Conservation (phyloP, 2,888 invertebrate genomes). For the Trachelus troglodyta region DNA sequence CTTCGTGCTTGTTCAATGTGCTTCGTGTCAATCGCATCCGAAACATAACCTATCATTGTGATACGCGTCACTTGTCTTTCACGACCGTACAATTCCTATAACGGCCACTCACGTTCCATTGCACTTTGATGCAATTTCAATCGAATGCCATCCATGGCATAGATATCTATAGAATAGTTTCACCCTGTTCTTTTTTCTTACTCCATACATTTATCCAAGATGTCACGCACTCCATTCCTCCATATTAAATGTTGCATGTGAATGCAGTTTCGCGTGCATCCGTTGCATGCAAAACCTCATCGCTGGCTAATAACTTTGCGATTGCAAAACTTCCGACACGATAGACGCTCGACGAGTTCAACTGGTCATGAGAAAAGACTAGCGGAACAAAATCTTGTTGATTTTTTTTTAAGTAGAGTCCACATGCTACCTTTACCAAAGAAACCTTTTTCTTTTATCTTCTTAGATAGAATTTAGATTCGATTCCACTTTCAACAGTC, state of each 20-base stretch:
- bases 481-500: background rate
- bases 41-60: background rate
- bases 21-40: background rate
- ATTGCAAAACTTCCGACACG: background rate
- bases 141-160: background rate
- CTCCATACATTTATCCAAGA: background rate
- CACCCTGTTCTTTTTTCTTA: slow-evolving; percentile 27
- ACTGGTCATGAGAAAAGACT: background rate
- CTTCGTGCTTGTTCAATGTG: background rate
- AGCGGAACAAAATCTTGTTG: background rate
- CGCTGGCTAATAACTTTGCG: background rate
- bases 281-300: slow-evolving; percentile 21
- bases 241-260: slow-evolving; percentile 22
- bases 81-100: background rate
- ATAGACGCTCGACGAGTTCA: background rate
- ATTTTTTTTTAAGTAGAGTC: background rate
- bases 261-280: slow-evolving; percentile 26
- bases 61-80: background rate
- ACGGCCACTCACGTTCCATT: background rate
- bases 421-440: background rate
- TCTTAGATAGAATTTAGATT: background rate
- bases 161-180: slow-evolving; percentile 29
- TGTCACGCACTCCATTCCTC: background rate
- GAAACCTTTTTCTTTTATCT: background rate
- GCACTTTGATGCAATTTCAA: background rate